phyloP scores from a whole-genome alignment of 2,113 vertebrate species.

The Scolopax mira region DNA sequence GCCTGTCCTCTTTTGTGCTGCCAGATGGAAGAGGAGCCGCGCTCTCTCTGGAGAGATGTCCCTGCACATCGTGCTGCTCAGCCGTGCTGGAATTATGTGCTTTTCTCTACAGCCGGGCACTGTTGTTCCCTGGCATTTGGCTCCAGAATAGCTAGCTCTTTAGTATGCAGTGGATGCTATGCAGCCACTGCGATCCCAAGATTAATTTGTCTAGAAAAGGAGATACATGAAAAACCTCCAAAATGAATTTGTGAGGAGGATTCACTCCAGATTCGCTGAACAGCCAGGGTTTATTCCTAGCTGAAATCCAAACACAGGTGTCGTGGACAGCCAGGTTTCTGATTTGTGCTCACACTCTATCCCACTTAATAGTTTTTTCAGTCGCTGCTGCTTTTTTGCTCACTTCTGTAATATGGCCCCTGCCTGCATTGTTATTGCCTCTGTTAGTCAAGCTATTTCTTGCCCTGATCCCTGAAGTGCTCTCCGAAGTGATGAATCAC shows the following conservation, averaged over 20 bases:
- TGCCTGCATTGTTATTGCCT: neutral
- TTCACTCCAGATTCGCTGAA: neutral
- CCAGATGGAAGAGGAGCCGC: slow-evolving; percentile 62
- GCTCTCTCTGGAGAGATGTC: slow-evolving; percentile 17
- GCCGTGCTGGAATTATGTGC: slow-evolving; percentile 8
- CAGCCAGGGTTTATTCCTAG: neutral
- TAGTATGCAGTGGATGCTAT: neutral
- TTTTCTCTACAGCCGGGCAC: neutral
- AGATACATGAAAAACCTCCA: neutral
- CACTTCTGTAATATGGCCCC: neutral
- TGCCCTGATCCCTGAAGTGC: slow-evolving; percentile 30
- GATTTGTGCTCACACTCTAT: neutral
- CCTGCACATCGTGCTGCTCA: neutral
- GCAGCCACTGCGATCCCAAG: neutral
- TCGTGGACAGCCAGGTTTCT: neutral
- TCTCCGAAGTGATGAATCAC: slow-evolving; percentile 56
- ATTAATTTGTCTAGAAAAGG: slow-evolving; percentile 49
- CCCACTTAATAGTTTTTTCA: neutral
- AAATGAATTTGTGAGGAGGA: neutral
- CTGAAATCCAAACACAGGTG: neutral
- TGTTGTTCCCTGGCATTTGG: slow-evolving; percentile 18
- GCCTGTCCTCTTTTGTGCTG: slow-evolving; percentile 57
- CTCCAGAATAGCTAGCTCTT: slow-evolving; percentile 37
- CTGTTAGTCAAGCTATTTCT: neutral
- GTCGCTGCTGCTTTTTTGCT: neutral